Percentiles rank a stretch among this genome's conserved stretches.
These are phyloP conservation scores for Limnodromus scolopaceus DNA, from an alignment of 2,797 vertebrate species.

Conservation along the genomic window DNA sequence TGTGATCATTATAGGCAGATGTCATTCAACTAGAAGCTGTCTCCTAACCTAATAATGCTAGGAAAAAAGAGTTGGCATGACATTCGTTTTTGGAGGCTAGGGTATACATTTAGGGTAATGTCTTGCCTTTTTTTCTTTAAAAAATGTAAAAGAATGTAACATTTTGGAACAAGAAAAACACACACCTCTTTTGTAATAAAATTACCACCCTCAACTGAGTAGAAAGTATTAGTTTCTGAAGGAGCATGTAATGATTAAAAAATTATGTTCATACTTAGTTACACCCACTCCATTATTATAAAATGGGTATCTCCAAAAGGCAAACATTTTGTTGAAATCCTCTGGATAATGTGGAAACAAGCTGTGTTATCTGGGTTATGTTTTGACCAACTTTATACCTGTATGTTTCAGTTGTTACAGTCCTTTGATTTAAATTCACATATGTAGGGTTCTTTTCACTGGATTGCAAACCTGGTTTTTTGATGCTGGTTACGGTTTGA, in stretches of 20 bases:
- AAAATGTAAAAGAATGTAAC: slow-evolving; percentile 13
- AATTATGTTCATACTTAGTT: background rate
- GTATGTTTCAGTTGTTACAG: background rate
- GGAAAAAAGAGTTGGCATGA: slow-evolving; percentile 36
- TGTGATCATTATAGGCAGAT: slow-evolving; percentile 33
- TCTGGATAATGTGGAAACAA: background rate
- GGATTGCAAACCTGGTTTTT: background rate
- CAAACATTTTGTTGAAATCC: background rate
- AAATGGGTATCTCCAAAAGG: background rate
- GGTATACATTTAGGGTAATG: background rate
- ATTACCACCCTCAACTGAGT: background rate
- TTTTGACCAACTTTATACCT: background rate
- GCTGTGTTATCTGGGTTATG: background rate
- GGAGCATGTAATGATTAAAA: background rate
- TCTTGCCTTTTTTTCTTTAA: background rate
- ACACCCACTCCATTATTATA: background rate
- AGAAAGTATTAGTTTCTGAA: background rate
- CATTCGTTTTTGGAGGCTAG: slow-evolving; percentile 42
- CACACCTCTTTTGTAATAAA: slow-evolving; percentile 28
- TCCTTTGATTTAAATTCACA: background rate
- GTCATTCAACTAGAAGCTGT: slow-evolving; percentile 21
- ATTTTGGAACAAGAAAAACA: slow-evolving; percentile 27
- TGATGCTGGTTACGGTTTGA: background rate
- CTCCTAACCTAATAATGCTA: slow-evolving; percentile 5
- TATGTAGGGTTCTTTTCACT: background rate